Percentiles rank a stretch among this genome's conserved stretches.
phyloP scores from a whole-genome alignment of 2,113 vertebrate genomes.

The Rousettus leschenaultii region DNA sequence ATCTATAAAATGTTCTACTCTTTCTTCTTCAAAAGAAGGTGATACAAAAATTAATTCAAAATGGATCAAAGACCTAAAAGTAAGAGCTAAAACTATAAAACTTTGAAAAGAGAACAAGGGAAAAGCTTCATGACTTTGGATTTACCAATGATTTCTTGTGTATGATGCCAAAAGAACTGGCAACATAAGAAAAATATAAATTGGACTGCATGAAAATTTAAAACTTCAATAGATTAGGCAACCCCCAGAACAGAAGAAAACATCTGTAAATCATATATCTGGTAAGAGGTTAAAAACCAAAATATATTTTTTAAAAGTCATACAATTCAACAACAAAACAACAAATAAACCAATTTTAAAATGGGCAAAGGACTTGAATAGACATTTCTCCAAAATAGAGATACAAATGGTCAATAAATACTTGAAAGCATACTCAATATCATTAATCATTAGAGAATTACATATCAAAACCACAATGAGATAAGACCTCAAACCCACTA shows the following conservation, averaged over 20 bases:
- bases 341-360: background rate
- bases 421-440: background rate
- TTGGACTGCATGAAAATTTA: background rate
- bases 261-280: background rate
- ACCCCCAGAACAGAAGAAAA: background rate
- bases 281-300: background rate
- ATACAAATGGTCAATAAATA: background rate
- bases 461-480: background rate
- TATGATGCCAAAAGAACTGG: background rate
- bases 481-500: background rate
- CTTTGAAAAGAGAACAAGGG: background rate
- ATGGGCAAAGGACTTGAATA: background rate
- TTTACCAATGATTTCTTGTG: background rate
- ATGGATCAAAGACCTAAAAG: background rate
- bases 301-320: background rate
- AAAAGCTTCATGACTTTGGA: background rate
- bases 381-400: background rate
- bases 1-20: background rate
- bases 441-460: background rate
- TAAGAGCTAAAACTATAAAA: background rate
- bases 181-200: background rate
- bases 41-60: background rate
- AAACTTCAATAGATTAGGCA: background rate
- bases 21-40: background rate
- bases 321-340: background rate